Evolutionary conservation across 1,140 invertebrate genomes (phyloP).

Genomic region (Laodelphax striatellus): DNA sequence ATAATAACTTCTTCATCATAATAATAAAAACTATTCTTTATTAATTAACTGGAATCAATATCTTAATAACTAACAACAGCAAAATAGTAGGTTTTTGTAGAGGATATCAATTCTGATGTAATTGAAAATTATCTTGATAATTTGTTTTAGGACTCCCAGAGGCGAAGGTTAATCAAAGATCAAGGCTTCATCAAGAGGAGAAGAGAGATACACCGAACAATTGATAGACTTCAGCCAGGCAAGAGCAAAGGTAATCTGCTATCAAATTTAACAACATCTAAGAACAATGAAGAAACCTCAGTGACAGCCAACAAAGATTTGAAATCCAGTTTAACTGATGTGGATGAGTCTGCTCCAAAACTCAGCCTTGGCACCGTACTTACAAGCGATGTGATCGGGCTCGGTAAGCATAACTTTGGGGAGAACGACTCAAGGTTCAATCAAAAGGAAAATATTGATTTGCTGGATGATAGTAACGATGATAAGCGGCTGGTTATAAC

Average conservation of each 20-base stretch:
- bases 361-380: slow-evolving; percentile 69
- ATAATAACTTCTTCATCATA: no score
- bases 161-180: slow-evolving; percentile 21
- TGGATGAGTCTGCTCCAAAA: slow-evolving; percentile 54
- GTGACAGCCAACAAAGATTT: slow-evolving; percentile 31
- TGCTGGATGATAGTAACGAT: slow-evolving; percentile 30
- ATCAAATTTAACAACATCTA: slow-evolving; percentile 28
- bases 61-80: no score
- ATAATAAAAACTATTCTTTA: no score
- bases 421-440: background rate
- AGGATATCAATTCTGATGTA: background rate
- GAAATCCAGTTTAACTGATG: slow-evolving; percentile 37
- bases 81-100: no score
- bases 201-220: slow-evolving; percentile 65
- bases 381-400: slow-evolving; percentile 37
- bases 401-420: slow-evolving; percentile 20
- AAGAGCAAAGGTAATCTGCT: slow-evolving; percentile 77
- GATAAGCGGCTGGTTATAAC: slow-evolving; percentile 17
- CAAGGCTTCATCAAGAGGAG: slow-evolving; percentile 34
- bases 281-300: slow-evolving; percentile 7
- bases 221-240: slow-evolving; percentile 67
- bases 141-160: slow-evolving; percentile 20
- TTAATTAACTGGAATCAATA: no score
- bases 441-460: slow-evolving; percentile 22
- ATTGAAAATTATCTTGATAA: background rate